Conservation (phyloP, 1,140 invertebrate genomes). For the Pristionchus pacificus region DNA sequence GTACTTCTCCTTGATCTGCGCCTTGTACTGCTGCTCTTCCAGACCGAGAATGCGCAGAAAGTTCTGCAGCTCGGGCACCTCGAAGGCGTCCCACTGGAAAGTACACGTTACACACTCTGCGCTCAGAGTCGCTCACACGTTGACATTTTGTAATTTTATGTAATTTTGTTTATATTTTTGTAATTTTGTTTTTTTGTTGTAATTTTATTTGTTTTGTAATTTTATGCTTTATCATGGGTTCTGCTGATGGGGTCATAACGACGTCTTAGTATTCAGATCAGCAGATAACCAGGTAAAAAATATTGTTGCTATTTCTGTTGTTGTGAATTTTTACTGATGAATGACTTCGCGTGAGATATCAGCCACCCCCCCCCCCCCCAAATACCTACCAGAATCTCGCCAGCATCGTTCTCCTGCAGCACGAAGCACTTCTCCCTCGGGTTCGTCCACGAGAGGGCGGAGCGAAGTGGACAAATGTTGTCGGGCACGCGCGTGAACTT, state of each 20-base stretch:
- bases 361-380: too few relatives aligned
- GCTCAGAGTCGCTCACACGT: too few relatives aligned
- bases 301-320: too few relatives aligned
- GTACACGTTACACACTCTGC: slow-evolving; percentile 3
- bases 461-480: slow-evolving; percentile 61
- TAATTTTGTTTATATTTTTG: slow-evolving; percentile 3
- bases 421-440: slow-evolving; percentile 61
- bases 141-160: too few relatives aligned
- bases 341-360: too few relatives aligned
- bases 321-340: too few relatives aligned
- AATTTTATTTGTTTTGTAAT: too few relatives aligned
- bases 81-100: slow-evolving; percentile 67
- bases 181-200: too few relatives aligned
- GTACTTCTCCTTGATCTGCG: slow-evolving; percentile 64
- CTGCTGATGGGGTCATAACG: too few relatives aligned
- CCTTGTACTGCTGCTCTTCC: slow-evolving; percentile 64
- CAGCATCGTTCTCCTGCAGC: slow-evolving; percentile 67
- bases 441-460: slow-evolving; percentile 61
- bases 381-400: slow-evolving; percentile 65
- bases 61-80: slow-evolving; percentile 65
- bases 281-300: too few relatives aligned
- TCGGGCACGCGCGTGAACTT: slow-evolving; percentile 60
- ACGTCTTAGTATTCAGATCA: too few relatives aligned
- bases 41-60: slow-evolving; percentile 65
- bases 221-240: too few relatives aligned